phyloP scores from a whole-genome alignment of 2,113 vertebrate species.

The Tyrannus savana region DNA sequence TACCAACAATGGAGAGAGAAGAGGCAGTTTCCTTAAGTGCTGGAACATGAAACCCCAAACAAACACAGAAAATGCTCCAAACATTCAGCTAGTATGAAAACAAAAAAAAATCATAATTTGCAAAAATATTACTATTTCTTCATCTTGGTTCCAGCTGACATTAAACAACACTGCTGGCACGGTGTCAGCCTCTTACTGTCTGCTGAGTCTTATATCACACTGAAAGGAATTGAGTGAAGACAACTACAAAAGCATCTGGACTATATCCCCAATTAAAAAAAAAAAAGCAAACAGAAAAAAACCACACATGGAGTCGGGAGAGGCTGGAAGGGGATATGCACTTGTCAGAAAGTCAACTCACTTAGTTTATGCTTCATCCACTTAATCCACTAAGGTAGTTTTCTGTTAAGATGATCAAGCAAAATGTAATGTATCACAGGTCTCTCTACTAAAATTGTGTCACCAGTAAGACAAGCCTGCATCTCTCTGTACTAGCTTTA shows the following conservation, averaged over 20 bases:
- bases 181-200: neutral
- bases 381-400: neutral
- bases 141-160: neutral
- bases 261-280: neutral
- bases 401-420: neutral
- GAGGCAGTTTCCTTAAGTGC: neutral
- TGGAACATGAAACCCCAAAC: neutral
- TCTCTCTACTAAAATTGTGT: neutral
- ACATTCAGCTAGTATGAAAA: neutral
- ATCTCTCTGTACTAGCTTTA: neutral
- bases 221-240: neutral
- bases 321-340: neutral
- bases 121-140: neutral
- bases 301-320: neutral
- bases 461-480: neutral
- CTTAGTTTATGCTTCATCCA: neutral
- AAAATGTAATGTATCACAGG: neutral
- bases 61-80: neutral
- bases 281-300: neutral
- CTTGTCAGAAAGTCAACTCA: fast-evolving
- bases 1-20: neutral
- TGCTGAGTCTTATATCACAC: neutral
- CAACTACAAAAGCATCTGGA: neutral
- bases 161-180: neutral
- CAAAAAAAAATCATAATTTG: neutral